Percentiles rank a stretch among this genome's conserved stretches.
phyloP scores from a whole-genome alignment of 1,140 invertebrate genomes.

The Calosoma granatense region DNA sequence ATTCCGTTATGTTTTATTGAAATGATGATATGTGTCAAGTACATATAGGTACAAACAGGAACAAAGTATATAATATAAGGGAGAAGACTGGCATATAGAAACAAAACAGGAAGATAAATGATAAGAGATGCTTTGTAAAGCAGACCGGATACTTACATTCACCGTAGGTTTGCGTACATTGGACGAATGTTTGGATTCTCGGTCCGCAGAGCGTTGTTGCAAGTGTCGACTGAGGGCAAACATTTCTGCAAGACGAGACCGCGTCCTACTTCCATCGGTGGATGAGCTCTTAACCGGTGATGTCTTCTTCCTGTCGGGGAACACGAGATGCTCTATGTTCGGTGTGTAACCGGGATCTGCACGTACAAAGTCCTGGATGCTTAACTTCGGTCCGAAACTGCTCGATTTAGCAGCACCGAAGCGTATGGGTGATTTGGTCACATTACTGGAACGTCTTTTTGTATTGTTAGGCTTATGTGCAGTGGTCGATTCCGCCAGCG shows the following conservation, averaged over 20 bases:
- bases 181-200: slow-evolving; percentile 21
- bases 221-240: slow-evolving; percentile 37
- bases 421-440: not conserved
- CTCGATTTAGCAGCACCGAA: not conserved
- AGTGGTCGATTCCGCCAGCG: slow-evolving; percentile 35
- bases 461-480: slow-evolving; percentile 29
- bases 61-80: too few species aligned
- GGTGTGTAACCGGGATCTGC: slow-evolving; percentile 43
- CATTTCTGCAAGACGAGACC: slow-evolving; percentile 42
- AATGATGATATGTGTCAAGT: too few species aligned
- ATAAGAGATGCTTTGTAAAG: too few species aligned
- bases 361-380: slow-evolving; percentile 30
- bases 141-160: slow-evolving; percentile 24
- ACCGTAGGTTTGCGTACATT: slow-evolving; percentile 16
- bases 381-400: slow-evolving; percentile 24
- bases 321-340: slow-evolving; percentile 48
- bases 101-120: too few species aligned
- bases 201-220: slow-evolving; percentile 29
- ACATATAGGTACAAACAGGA: too few species aligned
- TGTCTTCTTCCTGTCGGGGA: slow-evolving; percentile 38
- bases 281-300: not conserved
- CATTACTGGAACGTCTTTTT: slow-evolving; percentile 27
- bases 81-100: too few species aligned
- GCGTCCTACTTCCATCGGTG: slow-evolving; percentile 22
- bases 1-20: too few species aligned